A percentile compares a stretch with the other conserved stretches of the same genome.
Evolutionary conservation across 2,888 invertebrate genomes (phyloP).

Genomic region (Brachypalpus laphriformis): DNA sequence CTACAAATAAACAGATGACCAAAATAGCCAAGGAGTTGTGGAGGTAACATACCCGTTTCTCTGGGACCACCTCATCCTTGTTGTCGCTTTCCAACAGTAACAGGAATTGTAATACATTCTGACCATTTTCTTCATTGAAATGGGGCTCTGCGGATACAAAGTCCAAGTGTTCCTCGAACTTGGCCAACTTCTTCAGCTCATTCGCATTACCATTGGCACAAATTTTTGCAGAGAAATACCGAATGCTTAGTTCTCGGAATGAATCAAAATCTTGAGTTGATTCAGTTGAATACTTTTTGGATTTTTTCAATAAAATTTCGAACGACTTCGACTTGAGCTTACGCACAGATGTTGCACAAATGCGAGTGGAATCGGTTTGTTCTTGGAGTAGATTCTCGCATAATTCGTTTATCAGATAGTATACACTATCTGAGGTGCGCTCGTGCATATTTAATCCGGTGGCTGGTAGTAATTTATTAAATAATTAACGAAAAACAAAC

Average conservation of each 20-base stretch:
- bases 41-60: conserved; percentile 18
- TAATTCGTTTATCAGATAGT: conserved; percentile 76
- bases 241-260: conserved; percentile 76
- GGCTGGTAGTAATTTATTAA: background rate
- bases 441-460: conserved; percentile 71
- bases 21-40: too few species aligned
- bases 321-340: conserved; percentile 76
- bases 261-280: conserved; percentile 75
- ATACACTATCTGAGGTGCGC: conserved; percentile 76
- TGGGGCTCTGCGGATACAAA: conserved; percentile 74
- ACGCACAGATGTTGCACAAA: conserved; percentile 75
- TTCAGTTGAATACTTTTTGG: conserved; percentile 58
- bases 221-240: conserved; percentile 77
- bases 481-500: conserved; percentile 9
- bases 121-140: conserved; percentile 75
- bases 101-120: conserved; percentile 76
- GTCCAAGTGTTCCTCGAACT: conserved; percentile 76
- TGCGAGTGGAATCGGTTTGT: conserved; percentile 33
- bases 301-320: conserved; percentile 78
- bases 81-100: conserved; percentile 75
- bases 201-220: conserved; percentile 74
- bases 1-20: too few species aligned
- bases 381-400: conserved; percentile 75
- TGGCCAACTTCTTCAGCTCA: conserved; percentile 74
- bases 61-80: conserved; percentile 34